Conservation (phyloP, 2,888 invertebrate genomes). For the Oligia latruncula region DNA sequence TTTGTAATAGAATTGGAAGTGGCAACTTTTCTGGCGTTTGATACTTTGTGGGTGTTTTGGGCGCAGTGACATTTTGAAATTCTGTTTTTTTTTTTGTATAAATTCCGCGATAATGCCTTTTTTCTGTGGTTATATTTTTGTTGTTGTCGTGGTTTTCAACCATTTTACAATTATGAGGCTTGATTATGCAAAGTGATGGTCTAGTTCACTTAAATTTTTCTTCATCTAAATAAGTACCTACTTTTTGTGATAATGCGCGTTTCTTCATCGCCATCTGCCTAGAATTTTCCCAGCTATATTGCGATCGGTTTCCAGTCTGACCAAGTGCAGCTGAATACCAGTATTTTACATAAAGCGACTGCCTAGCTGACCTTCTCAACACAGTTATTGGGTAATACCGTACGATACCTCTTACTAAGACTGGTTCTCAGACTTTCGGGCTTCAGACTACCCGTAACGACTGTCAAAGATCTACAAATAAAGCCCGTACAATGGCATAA, state of each 20-base stretch:
- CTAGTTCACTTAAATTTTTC: neutral
- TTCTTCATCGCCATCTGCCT: too few relatives aligned
- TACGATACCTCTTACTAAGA: neutral
- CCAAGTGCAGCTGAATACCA: neutral
- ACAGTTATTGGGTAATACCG: neutral
- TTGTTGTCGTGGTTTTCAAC: neutral
- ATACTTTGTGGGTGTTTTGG: neutral
- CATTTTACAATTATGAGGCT: neutral
- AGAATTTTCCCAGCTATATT: neutral
- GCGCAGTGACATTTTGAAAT: neutral
- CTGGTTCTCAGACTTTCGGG: neutral
- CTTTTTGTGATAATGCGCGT: neutral
- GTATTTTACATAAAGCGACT: neutral
- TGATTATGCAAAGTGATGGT: neutral
- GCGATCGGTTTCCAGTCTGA: neutral
- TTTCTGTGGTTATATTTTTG: neutral
- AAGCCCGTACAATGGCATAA: neutral
- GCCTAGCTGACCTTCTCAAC: neutral
- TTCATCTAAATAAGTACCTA: neutral
- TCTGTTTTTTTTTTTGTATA: neutral
- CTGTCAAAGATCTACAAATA: neutral
- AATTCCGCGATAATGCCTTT: neutral
- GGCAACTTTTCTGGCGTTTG: neutral
- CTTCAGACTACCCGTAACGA: neutral
- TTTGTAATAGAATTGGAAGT: slow-evolving; percentile 36